Evolutionary conservation across 2,888 invertebrate genomes (phyloP).

Genomic region (Cheilosia pagana): DNA sequence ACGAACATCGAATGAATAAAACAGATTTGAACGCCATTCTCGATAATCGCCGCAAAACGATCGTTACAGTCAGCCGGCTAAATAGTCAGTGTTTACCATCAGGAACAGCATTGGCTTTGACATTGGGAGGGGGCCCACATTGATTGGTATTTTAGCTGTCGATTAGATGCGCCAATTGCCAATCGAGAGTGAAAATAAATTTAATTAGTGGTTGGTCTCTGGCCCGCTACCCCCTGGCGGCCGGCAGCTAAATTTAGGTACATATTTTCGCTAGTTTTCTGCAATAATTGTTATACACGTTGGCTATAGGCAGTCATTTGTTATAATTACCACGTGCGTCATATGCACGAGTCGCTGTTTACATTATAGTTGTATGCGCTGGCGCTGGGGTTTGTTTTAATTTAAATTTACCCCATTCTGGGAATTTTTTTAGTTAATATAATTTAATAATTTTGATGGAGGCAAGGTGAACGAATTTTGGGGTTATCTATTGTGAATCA

Average conservation of each 20-base stretch:
- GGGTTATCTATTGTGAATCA: background rate
- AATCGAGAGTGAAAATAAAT: constrained; percentile 35
- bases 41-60: constrained; percentile 8
- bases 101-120: constrained; percentile 59
- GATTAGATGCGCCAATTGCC: constrained; percentile 53
- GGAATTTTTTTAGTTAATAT: background rate
- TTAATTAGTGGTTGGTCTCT: background rate
- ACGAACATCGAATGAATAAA: constrained; percentile 5
- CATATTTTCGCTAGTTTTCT: background rate
- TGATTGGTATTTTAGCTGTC: constrained; percentile 46
- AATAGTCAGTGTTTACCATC: constrained; percentile 2
- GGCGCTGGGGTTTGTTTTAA: constrained; percentile 11
- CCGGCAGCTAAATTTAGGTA: background rate
- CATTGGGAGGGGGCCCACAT: constrained; percentile 54
- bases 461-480: constrained; percentile 4
- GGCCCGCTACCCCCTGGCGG: background rate
- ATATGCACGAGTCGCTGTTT: constrained; percentile 48
- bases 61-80: constrained; percentile 6
- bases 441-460: constrained; percentile 6
- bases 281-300: constrained; percentile 35
- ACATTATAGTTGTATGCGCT: constrained; percentile 5
- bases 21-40: constrained; percentile 11
- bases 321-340: constrained; percentile 52
- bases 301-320: constrained; percentile 6
- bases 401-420: constrained; percentile 13